Base-by-base conservation (phyloP, 1,140 invertebrate genomes). In the Bombus sylvicola region DNA sequence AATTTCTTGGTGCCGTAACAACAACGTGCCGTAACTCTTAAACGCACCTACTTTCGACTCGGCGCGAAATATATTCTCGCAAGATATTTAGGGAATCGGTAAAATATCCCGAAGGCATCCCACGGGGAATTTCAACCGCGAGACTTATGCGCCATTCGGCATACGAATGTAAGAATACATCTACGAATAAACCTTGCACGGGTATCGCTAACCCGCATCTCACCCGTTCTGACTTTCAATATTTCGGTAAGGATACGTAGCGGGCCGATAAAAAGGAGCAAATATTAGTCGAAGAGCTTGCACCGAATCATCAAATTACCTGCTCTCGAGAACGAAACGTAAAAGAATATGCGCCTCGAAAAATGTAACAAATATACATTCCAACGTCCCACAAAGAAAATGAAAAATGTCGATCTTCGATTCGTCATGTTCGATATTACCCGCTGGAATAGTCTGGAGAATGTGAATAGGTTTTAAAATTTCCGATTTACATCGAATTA, bases 61-160 rank as follows among this genome's bases (percentile, higher is more conserved):
- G 47, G 2, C 12, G 41, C n/a, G n/a, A 71, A 75, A 75, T 74
- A 85, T 85, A 83, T 86, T 64, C 81, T 47, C 47, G 37, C 72
- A 47, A 47, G 80, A 82, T 83, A 76, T 86, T 86, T 86, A 83
- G 72, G 53, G 34, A 86, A 86, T 77, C 80, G 64, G 85, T 83
- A 83, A 77, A 86, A 77, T 86, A 83, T 76, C 85, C 37, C 25
- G 37, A 28, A 43, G 41, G 64, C 73, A 72, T 76, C 81, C 85
- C 85, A 53, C 72, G 53, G 64, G 85, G 80, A 83, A 86, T 86
- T 86, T 59, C 62, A 39, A 59, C 73, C 80, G 85, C 73, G 62
- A 83, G 85, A 83, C 81, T 72, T 83, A 83, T 76, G 80, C 62
- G 59, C 64, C 41, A 81, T 85, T 66, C 83, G 18, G 83, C 77